Evolutionary conservation across 2,888 invertebrate genomes (phyloP).

Genomic region (Penaeus monodon): DNA sequence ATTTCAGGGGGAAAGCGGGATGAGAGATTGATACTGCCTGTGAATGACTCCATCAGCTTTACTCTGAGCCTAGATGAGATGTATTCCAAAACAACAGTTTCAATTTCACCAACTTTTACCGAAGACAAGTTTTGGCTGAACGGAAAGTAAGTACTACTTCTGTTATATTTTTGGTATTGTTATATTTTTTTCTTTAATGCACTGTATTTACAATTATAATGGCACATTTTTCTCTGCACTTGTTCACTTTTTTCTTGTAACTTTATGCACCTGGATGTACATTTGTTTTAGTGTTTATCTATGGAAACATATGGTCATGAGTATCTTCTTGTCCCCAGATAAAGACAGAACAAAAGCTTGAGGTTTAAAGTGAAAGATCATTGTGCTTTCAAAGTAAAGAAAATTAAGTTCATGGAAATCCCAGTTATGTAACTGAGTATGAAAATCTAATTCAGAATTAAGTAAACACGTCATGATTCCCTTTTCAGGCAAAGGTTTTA

Average conservation of each 20-base stretch:
- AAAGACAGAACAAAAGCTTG: no score
- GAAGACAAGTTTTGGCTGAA: slow-evolving; percentile 91
- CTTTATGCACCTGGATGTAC: no score
- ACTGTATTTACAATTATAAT: neutral
- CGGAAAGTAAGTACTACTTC: slow-evolving; percentile 74
- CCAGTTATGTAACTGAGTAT: no score
- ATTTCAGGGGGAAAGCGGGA: slow-evolving; percentile 92
- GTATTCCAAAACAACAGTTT: slow-evolving; percentile 91
- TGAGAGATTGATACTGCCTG: slow-evolving; percentile 90
- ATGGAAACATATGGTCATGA: slow-evolving; percentile 12
- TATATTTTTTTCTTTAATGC: neutral
- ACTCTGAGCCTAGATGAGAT: slow-evolving; percentile 82
- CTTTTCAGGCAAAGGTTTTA: no score
- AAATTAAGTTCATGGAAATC: no score
- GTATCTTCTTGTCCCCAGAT: no score
- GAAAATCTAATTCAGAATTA: no score
- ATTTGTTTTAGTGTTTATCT: no score
- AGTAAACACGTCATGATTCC: no score
- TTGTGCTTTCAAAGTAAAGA: no score
- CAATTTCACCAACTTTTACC: slow-evolving; percentile 81
- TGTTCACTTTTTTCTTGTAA: no score
- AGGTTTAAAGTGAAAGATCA: no score
- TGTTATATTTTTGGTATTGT: neutral
- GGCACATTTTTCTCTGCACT: slow-evolving; percentile 63
- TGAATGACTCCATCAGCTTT: slow-evolving; percentile 95